phyloP scores from a whole-genome alignment of 2,797 vertebrate genomes.

The Spinus olivaceus region DNA sequence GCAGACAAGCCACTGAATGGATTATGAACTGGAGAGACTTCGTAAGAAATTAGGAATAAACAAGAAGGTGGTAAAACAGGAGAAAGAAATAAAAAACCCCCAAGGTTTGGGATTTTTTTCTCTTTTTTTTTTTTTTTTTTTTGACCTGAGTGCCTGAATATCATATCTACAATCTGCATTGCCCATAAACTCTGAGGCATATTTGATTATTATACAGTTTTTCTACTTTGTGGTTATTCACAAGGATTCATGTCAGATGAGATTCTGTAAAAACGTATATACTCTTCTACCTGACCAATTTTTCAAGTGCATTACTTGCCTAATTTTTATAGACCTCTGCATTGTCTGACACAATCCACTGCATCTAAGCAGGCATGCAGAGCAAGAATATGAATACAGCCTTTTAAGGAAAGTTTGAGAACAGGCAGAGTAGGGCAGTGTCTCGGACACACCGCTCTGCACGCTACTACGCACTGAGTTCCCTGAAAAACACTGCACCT shows the following conservation, averaged over 20 bases:
- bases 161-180: not conserved
- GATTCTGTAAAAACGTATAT: not conserved
- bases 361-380: not conserved
- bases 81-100: not conserved
- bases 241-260: not conserved
- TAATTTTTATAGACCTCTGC: not conserved
- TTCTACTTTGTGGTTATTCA: not conserved
- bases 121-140: not conserved
- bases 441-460: not conserved
- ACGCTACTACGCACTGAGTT: rapidly evolving
- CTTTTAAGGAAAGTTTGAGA: not conserved
- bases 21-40: not conserved
- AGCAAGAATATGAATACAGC: not conserved
- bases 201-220: not conserved
- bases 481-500: not conserved
- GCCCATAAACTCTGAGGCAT: not conserved
- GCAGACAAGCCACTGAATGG: not conserved
- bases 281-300: not conserved
- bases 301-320: not conserved
- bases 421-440: not conserved
- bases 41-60: not conserved
- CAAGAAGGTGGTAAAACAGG: not conserved
- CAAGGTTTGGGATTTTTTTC: not conserved
- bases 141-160: not conserved
- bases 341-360: not conserved